phyloP scores from a whole-genome alignment of 2,888 invertebrate species.

The Schizaphis graminum region DNA sequence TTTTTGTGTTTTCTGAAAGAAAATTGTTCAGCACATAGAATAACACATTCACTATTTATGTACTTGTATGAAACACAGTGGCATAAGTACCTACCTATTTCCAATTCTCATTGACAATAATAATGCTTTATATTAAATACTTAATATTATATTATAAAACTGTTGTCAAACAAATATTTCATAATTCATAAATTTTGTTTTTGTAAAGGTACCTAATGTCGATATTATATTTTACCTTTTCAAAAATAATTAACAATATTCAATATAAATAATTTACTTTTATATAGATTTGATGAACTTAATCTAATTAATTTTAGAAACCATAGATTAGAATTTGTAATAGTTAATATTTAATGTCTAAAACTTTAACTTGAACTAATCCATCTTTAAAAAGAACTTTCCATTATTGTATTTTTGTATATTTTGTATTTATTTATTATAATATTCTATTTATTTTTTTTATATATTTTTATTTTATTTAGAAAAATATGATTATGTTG shows the following conservation, averaged over 20 bases:
- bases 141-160: too few species aligned
- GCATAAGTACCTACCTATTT: too few species aligned
- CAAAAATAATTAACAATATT: not conserved
- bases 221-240: not conserved
- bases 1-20: too few species aligned
- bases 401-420: not conserved
- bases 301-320: too few species aligned
- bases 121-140: too few species aligned
- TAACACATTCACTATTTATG: too few species aligned
- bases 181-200: not conserved
- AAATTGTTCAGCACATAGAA: too few species aligned
- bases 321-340: too few species aligned
- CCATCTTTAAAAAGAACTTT: not conserved
- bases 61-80: too few species aligned
- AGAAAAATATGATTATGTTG: conserved; percentile 96
- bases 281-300: not conserved
- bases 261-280: not conserved
- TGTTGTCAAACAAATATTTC: not conserved
- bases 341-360: too few species aligned
- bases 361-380: not conserved
- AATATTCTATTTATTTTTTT: not conserved
- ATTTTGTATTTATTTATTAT: not conserved
- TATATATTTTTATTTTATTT: conserved; percentile 70
- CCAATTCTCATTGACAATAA: too few species aligned
- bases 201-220: not conserved